Base-by-base conservation (phyloP, 2,888 invertebrate species). In the Heliconius cydno region DNA sequence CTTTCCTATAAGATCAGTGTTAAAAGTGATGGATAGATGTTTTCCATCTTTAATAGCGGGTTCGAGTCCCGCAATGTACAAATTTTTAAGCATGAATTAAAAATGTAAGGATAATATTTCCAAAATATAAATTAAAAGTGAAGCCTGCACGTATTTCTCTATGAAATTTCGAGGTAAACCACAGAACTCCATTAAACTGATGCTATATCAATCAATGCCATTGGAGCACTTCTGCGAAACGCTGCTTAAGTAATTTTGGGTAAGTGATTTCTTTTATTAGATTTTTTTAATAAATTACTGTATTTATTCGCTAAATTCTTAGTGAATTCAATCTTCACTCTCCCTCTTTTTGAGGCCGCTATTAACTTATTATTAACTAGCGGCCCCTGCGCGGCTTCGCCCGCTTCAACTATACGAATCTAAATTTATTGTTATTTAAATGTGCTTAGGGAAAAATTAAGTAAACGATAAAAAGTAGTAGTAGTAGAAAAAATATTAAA, bases 191-290 rank as follows among this genome's bases (percentile, higher is more conserved):
- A 78, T 78, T 78, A 72, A 76, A 65, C n/a, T 63, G 71, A 80
- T 76, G 70, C 75, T 75, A 67, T 72, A 78, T 78, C 80, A 78
- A 80, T 80, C 78, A 78, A 65, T 78, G 78, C 74, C 71, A 78
- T 52, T 66, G 60, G 75, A 75, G 30, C 66, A 80, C 57, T 74
- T 78, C 66, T 71, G 66, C 30, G 46, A 77, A 77, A 30, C 65
- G 67, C 65, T 66, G 34, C 72, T 73, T 25, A 38, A 73, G 41
- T 52, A 67, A 67, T 78, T 67, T 38, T 60, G 6, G 38, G 46
- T 52, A 67, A 57, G 73, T 52, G 34, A 76, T 66, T 67, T 30
- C 66, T 66, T 76, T 46, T 65, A 52, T 66, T 66, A 46, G 12
- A 12, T 76, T 76, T 46, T 65, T 46, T 22, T 22, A 30, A 25